These are phyloP conservation scores for Cossypha caffra DNA, from an alignment of 2,797 vertebrate genomes.

Conservation along the genomic window DNA sequence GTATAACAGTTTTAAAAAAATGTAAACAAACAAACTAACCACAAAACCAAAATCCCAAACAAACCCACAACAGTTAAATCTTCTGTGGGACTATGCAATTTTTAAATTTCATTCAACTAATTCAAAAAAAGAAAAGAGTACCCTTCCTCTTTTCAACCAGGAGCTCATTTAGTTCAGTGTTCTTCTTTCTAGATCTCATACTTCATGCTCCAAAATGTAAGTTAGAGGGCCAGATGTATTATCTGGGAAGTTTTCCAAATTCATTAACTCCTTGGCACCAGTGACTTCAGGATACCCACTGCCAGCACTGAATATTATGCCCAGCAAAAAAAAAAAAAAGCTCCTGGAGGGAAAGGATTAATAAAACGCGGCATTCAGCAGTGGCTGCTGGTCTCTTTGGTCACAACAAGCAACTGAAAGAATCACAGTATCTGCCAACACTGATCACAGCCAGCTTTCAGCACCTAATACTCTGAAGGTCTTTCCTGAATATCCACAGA, in stretches of 20 bases:
- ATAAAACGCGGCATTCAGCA: constrained; percentile 52
- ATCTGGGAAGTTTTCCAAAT: constrained; percentile 77
- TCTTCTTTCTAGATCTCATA: constrained; percentile 43
- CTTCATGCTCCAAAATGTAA: constrained; percentile 53
- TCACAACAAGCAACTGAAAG: neutral
- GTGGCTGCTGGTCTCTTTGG: constrained; percentile 41
- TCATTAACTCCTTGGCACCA: constrained; percentile 70
- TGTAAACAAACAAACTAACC: neutral
- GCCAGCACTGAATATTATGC: constrained; percentile 53
- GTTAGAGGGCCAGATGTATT: constrained; percentile 73
- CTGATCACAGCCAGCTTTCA: neutral
- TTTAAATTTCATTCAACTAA: neutral
- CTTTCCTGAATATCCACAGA: neutral
- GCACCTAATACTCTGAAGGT: neutral
- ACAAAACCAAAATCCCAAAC: neutral
- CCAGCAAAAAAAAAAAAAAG: constrained; percentile 55
- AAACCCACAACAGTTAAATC: neutral
- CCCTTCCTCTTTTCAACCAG: neutral
- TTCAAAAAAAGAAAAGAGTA: neutral
- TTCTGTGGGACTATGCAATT: neutral
- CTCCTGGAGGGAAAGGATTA: constrained; percentile 67
- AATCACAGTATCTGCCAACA: neutral
- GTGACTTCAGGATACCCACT: constrained; percentile 46
- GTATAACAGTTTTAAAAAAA: fast-evolving
- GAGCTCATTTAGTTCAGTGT: constrained; percentile 44